Evolutionary conservation across 2,113 vertebrate species (phyloP), one percentile per base, ranked within the genome.

Genomic region (Hyperoodon ampullatus): DNA sequence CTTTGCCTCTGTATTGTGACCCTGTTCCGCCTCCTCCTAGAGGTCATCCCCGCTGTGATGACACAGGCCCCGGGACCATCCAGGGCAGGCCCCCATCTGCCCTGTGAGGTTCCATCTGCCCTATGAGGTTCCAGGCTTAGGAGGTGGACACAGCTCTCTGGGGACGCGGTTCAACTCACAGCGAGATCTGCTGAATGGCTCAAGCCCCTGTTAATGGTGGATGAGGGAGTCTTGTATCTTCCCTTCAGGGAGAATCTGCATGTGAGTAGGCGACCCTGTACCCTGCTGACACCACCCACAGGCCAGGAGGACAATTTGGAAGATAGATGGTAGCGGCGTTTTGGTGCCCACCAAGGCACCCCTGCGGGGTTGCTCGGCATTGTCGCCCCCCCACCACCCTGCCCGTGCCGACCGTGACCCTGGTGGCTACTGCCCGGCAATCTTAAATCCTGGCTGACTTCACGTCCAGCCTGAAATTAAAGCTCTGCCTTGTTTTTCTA

Each of bases 301-400:
- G 75, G 47, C 75, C 47, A 30, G 74, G 30, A 77, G 3, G 74
- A 77, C 74, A 50, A 33, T 50, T 78, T 19, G 30, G 75, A 78
- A 23, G 75, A 78, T 50, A n/a, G 47, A 3, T 1, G 30, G 30
- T 33, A n/a, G 74, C 5, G 11, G 47, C 3, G 1, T n/a, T 78
- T 53, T 53, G 19, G 75, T 19, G 30, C 30, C 47, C 47, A 78
- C 50, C 72, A 53, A 23, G 30, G 30, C 75, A 50, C 30, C 13
- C 16, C 30, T 53, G 33, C 0, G 0, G 30, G 30, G 6, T 3
- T 14, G 75, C 47, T 47, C 0, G 6, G 30, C 30, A 18, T 12
- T 30, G 30, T 21, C 0, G 1, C 30, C 74, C 74, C 75, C 74
- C 44, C 44, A 9, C 44, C 44, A 9, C 42, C 21, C 12, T 18